Conservation (phyloP, 2,797 vertebrate genomes). For the Salmo trutta region DNA sequence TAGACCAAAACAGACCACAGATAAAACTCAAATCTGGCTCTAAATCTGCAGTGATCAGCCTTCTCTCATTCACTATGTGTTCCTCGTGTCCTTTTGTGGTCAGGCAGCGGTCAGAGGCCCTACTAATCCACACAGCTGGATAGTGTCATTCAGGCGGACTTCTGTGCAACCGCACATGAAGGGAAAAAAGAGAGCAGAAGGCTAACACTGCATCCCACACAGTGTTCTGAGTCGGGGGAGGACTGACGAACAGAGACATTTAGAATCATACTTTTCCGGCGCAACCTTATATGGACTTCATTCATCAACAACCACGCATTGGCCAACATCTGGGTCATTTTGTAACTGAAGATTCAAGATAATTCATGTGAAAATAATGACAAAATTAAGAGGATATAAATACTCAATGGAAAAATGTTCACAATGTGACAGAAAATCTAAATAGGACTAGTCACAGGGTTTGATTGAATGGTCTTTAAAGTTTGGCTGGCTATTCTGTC, state of each 20-base stretch:
- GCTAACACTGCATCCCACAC: background rate
- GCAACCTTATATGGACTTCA: constrained; percentile 10
- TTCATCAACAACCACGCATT: constrained; percentile 2
- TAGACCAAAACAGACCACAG: too few relatives aligned
- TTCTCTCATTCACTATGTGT: constrained; percentile 13
- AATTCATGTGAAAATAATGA: background rate
- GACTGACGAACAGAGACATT: constrained; percentile 1
- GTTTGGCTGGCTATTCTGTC: background rate
- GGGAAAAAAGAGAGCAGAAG: constrained; percentile 10
- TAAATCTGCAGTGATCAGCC: constrained; percentile 11
- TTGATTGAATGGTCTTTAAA: background rate
- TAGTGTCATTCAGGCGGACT: constrained; percentile 29
- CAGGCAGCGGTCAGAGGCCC: constrained; percentile 20
- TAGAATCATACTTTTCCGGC: constrained; percentile 28
- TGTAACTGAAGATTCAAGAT: background rate
- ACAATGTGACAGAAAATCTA: background rate
- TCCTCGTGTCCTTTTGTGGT: constrained; percentile 61
- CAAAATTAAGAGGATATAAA: background rate
- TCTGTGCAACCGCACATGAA: constrained; percentile 15
- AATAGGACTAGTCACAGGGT: background rate
- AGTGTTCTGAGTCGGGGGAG: background rate
- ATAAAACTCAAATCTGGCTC: too few relatives aligned
- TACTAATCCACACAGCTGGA: constrained; percentile 50
- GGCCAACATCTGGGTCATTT: background rate
- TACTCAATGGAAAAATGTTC: background rate